These are phyloP conservation scores for Empidonax alnorum DNA, from an alignment of 2,113 vertebrate species.

Conservation along the genomic window DNA sequence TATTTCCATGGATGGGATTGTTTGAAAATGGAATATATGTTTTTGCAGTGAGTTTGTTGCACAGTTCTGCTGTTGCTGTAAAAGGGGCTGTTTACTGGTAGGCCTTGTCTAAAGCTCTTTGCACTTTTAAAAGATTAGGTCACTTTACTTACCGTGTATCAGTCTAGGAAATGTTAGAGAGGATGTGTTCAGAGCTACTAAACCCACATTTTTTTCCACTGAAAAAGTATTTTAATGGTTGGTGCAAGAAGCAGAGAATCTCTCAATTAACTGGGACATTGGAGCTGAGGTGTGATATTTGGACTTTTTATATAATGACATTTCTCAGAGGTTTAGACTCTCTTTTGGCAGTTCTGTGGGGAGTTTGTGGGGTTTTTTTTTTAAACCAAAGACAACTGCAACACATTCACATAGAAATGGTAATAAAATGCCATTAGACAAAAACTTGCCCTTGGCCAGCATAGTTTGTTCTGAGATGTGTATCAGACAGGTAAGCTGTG, in stretches of 20 bases:
- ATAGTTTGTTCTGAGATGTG: not conserved
- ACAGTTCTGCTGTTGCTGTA: not conserved
- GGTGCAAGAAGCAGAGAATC: not conserved
- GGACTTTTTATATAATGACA: not conserved
- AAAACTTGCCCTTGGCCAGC: not conserved
- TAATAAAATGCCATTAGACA: not conserved
- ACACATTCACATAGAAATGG: not conserved
- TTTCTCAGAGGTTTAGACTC: not conserved
- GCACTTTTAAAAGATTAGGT: not conserved
- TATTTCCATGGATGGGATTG: not conserved
- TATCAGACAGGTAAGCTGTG: not conserved
- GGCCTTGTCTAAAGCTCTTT: not conserved
- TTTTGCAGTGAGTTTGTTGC: not conserved
- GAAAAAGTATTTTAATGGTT: not conserved
- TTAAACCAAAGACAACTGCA: not conserved
- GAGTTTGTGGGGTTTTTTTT: not conserved
- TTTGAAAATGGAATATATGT: not conserved
- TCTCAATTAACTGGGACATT: not conserved
- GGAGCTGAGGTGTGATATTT: not conserved
- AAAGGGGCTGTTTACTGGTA: not conserved
- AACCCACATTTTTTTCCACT: not conserved
- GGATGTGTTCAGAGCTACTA: not conserved
- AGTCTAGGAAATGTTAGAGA: not conserved
- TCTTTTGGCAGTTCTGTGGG: not conserved
- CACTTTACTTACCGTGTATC: not conserved